These are phyloP conservation scores for Pseudomyrmex gracilis DNA, from an alignment of 1,140 invertebrate species.

Conservation along the genomic window DNA sequence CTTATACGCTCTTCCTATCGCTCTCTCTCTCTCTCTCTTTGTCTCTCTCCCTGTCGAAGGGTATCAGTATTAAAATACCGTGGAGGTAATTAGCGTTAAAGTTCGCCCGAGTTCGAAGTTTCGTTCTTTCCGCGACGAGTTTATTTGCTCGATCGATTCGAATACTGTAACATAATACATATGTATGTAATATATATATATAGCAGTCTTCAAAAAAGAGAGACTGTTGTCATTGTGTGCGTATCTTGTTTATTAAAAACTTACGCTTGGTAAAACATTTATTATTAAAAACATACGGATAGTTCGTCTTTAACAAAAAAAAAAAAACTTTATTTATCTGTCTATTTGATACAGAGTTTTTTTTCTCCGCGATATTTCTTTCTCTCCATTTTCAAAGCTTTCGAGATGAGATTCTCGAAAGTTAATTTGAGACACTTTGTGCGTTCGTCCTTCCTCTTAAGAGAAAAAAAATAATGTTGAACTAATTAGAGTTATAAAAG, in stretches of 20 bases:
- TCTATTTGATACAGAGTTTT: not conserved
- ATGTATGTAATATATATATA: no score
- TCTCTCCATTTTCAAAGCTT: not conserved
- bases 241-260: not conserved
- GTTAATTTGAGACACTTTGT: not conserved
- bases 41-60: constrained; percentile 47
- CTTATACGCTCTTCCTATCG: constrained; percentile 14
- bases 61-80: constrained; percentile 56
- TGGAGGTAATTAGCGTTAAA: constrained; percentile 48
- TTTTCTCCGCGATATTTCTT: not conserved
- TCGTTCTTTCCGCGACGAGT: constrained; percentile 41
- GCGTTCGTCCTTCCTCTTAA: not conserved
- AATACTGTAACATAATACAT: constrained; percentile 44
- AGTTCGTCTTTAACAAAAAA: no score
- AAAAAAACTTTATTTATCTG: no score
- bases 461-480: not conserved
- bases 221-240: no score
- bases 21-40: not conserved
- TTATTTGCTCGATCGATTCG: constrained; percentile 52
- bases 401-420: not conserved
- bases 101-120: constrained; percentile 43
- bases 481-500: not conserved
- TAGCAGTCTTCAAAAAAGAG: no score
- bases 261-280: not conserved
- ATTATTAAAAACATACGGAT: no score